Evolutionary conservation across 2,797 vertebrate genomes (phyloP).

Genomic region (Pangasius sanitwongsei): DNA sequence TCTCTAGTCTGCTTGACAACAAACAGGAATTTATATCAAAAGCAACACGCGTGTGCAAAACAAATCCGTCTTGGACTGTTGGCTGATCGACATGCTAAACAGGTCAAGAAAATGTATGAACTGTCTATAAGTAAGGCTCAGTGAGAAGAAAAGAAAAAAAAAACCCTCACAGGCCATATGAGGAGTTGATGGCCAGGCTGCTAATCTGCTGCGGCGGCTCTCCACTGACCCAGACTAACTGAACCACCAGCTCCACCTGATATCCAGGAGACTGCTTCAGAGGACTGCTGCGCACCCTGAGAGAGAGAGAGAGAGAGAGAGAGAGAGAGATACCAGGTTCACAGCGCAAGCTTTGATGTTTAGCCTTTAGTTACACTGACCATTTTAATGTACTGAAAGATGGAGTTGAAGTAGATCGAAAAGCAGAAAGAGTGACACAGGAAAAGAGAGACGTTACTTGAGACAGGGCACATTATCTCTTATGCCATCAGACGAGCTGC

Average conservation of each 20-base stretch:
- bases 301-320: not conserved
- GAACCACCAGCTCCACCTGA: conserved; percentile 94
- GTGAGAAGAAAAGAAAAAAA: not conserved
- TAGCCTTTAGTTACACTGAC: not conserved
- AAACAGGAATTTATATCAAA: not conserved
- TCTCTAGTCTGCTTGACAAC: not conserved
- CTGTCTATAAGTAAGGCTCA: not conserved
- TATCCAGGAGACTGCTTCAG: conserved; percentile 96
- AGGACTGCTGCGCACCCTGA: conserved; percentile 92
- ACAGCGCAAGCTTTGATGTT: not conserved
- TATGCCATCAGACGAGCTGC: conserved; percentile 93
- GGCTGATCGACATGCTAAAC: not conserved
- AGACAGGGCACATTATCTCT: conserved; percentile 95
- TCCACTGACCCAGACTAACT: conserved; percentile 96
- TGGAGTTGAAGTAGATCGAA: conserved; percentile 3
- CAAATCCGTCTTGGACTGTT: not conserved
- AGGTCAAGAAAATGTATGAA: not conserved
- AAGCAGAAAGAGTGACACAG: conserved; percentile 11
- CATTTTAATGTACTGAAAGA: conserved; percentile 1
- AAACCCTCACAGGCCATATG: conserved; percentile 86
- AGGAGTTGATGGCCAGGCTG: conserved; percentile 92
- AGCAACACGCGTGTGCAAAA: not conserved
- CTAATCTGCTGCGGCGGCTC: conserved; percentile 97
- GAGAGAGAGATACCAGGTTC: not conserved
- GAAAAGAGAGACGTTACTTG: conserved; percentile 77